Conservation (phyloP, 2,113 vertebrate species). For the Xiphophorus couchianus region DNA sequence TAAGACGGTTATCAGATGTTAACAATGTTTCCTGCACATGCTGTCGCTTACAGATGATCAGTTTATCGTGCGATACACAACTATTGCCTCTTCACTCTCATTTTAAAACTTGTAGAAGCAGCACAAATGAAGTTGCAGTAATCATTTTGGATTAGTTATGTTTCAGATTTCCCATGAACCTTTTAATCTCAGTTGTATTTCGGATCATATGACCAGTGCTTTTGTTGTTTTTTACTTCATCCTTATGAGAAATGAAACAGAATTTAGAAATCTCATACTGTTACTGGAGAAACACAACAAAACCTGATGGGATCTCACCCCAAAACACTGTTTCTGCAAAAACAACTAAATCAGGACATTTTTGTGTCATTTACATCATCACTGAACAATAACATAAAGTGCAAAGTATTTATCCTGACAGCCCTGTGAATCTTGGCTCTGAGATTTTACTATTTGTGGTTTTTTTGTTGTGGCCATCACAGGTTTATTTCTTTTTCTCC, state of each 20-base stretch:
- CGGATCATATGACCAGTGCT: no score
- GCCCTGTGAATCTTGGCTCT: no score
- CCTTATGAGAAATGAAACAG: not conserved
- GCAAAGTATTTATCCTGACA: not conserved
- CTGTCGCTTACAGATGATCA: not conserved
- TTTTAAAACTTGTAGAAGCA: not conserved
- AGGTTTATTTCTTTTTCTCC: conserved; percentile 25
- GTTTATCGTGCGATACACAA: not conserved
- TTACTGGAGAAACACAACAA: not conserved
- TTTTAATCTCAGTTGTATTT: not conserved
- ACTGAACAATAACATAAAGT: not conserved
- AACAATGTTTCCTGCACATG: not conserved
- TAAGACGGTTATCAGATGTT: not conserved
- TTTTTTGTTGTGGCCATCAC: not conserved
- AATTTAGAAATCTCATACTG: not conserved
- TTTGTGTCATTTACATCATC: not conserved
- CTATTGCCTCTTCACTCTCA: not conserved
- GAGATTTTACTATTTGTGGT: not conserved
- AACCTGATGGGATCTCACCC: not conserved
- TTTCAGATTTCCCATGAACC: not conserved
- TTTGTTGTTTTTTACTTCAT: no score
- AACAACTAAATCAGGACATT: not conserved
- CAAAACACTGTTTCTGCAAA: not conserved
- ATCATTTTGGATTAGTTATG: not conserved
- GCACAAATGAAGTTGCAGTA: not conserved